Base-by-base conservation (phyloP, 2,888 invertebrate genomes). In the Troilus luridus region DNA sequence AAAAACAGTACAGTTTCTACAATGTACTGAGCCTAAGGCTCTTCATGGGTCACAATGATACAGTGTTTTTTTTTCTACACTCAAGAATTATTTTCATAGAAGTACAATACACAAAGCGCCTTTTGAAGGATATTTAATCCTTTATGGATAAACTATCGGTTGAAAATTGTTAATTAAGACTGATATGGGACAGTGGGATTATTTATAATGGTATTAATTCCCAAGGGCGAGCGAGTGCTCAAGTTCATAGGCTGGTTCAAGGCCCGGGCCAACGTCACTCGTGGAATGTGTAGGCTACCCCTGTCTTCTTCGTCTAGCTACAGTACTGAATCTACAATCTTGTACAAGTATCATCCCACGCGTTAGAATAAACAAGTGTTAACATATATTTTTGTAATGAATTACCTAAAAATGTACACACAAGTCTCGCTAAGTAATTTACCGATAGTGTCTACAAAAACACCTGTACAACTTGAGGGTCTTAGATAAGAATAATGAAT, bases 171-270 rank as follows among this genome's bases (percentile, higher is more conserved):
- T 77, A 77, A 77, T 77, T 77, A 41, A 0, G 0, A 27, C 14
- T 17, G 27, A 41, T 17, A 41, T 17, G 3, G 41, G 72, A 19
- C 17, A 77, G 56, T 54, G 56, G n/a, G 6, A 85, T 85, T 85
- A 56, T 85, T 85, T 85, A 85, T 85, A 85, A 85, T 21, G n/a
- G 11, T 12, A 85, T 85, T 85, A 85, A 85, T 85, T 85, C 56
- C 56, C 85, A 85, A 85, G 85, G 85, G 14, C n/a, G 56, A 9
- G 14, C 11, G 81, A 81, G 56, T 56, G 85, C 14, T 85, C 85
- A 85, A 85, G 85, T 85, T 85, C 85, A 85, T 7, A 85, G 85
- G 56, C 21, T 85, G 56, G 85, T 85, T 85, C 85, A 85, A 85
- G 85, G 85, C 85, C 85, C 85, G 56, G n/a, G 21, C 56, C 10